Evolutionary conservation across 2,113 vertebrate species (phyloP), one percentile per base, ranked within the genome.

Genomic region (Lanius ludovicianus): DNA sequence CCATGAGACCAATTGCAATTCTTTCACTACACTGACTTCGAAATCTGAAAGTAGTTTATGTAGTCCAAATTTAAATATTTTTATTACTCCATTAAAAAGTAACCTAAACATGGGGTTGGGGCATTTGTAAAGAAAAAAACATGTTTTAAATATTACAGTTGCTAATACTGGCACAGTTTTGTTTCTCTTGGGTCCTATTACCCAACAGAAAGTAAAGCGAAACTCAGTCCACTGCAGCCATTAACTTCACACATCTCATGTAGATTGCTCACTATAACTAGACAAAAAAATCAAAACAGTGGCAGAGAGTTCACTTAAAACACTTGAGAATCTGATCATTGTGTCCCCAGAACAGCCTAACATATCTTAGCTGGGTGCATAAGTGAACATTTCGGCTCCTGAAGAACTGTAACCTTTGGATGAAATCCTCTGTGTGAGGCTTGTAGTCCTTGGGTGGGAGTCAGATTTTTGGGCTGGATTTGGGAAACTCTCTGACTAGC

Each of bases 311-410:
- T 77, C 42, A 76, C 47, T 80, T 63, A 77, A 91, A 83, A 47
- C 35, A 88, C 77, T 24, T 4, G 0, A 92, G 19, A 35, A 80
- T 41, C 27, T 50, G n/a, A 74, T 24, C 6, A 1, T 1, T 77
- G 4, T 3, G 14, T 44, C 39, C 44, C 57, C 47, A 73, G 47
- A 78, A 81, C 31, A 69, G 53, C 52, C 80, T 42, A 93, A 76
- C 0, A 0, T 0, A 0, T 42, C 65, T 57, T 70, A 93, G 73
- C n/a, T 41, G 56, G 68, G 35, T n/a, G 20, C 1, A 0, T 25
- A 81, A 84, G 21, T 11, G 24, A 88, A 41, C 19, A 28, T 59
- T 86, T 64, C 74, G 78, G 49, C 20, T 93, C 47, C 56, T 33
- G 8, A 75, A 41, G 28, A 96, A 53, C 44, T 49, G 24, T 21